phyloP scores from a whole-genome alignment of 1,140 invertebrate species.

The Subanguina moxae region DNA sequence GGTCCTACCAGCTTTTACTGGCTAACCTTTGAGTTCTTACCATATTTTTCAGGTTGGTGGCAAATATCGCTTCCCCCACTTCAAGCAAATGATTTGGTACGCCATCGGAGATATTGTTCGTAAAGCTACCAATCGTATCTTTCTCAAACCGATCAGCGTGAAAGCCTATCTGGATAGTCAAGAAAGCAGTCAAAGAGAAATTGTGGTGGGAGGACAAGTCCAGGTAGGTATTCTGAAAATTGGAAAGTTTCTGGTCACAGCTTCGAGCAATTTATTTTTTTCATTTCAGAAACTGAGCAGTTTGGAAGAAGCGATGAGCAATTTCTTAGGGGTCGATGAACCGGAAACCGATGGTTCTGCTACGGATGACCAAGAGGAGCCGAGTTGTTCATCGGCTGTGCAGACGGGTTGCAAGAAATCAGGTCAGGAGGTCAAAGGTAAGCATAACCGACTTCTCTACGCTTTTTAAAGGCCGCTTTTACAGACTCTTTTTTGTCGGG shows the following conservation, averaged over 20 bases:
- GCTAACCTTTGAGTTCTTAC: neutral
- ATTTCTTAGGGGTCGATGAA: slow-evolving; percentile 1
- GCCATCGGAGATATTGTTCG: slow-evolving; percentile 18
- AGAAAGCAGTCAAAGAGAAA: neutral
- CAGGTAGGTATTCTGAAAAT: neutral
- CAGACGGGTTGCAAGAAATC: slow-evolving; percentile 15
- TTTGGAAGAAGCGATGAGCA: neutral
- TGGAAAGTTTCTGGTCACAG: neutral
- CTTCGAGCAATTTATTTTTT: slow-evolving; percentile 6
- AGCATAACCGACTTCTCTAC: too few species aligned
- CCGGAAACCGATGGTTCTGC: neutral
- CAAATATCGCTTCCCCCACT: slow-evolving; percentile 34
- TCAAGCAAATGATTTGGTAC: slow-evolving; percentile 36
- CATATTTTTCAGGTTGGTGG: slow-evolving; percentile 21
- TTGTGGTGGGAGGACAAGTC: neutral
- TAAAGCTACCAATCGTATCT: slow-evolving; percentile 21
- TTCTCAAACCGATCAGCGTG: slow-evolving; percentile 15
- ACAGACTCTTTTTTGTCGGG: slow-evolving; percentile 7
- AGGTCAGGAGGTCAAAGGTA: neutral
- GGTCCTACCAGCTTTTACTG: slow-evolving; percentile 26
- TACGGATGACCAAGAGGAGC: slow-evolving; percentile 9
- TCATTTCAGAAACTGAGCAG: neutral
- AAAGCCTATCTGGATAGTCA: slow-evolving; percentile 15
- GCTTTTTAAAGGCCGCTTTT: too few species aligned
- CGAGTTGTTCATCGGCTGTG: slow-evolving; percentile 7